Base-by-base conservation (phyloP, 1,140 invertebrate genomes). In the Drosophila chauvacae region DNA sequence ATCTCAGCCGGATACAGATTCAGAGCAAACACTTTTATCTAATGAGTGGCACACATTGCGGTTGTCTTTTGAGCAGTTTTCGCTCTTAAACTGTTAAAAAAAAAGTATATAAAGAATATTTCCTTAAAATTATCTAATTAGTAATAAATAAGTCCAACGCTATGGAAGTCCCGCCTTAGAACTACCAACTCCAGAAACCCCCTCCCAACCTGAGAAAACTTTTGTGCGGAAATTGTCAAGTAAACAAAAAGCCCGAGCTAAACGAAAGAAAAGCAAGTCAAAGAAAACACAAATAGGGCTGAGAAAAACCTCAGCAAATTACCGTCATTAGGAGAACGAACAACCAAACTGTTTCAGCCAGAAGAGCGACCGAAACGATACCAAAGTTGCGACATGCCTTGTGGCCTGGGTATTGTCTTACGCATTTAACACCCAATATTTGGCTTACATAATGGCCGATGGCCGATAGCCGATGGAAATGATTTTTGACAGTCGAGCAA, bases 361-460 rank as follows among this genome's bases (percentile, higher is more conserved):
- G 62, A 50, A 58, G 37, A 18, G 14, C 63, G 14, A 69, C 23
- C 28, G 62, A 55, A 55, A 37, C 51, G 33, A 37, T 47, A 37
- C 35, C 9, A 39, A 42, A 72, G 66, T 72, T 51, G 56, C 53
- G 66, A 56, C 58, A 72, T 50, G 13, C 48, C 18, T 44, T 71
- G 66, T 47, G 66, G 66, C 60, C 30, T 42, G 53, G 53, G 37
- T 72, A 72, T 50, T 72, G 65, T 70, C 50, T 70, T 48, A 69
- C 64, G 33, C 66, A 33, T 45, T 72, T 72, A 72, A 72, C 70
- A 57, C 72, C 33, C 61, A 76, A 76, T 76, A 75, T 76, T 76
- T 76, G 60, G n/a, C 73, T 76, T 76, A 42, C 72, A 76, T 76
- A 76, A 76, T 76, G 71, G 71, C 41, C 48, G 50, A 39, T 56